phyloP scores from a whole-genome alignment of 1,140 invertebrate species.

The Chelonus insularis region DNA sequence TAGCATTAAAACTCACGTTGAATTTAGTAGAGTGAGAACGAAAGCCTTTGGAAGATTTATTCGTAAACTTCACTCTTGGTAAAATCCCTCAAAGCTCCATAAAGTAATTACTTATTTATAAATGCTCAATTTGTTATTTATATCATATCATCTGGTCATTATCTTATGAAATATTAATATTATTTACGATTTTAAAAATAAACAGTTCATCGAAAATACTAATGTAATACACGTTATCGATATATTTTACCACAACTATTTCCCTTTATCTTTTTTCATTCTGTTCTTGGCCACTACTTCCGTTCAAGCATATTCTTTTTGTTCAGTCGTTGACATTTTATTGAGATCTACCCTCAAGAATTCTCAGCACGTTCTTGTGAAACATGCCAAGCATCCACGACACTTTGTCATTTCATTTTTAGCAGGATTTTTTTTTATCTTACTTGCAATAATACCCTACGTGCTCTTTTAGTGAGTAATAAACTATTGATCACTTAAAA shows the following conservation, averaged over 20 bases:
- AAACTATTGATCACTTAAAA: too few species aligned
- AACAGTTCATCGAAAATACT: neutral
- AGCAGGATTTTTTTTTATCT: conserved; percentile 24
- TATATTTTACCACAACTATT: neutral
- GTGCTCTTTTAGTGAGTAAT: neutral
- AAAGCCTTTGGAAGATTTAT: too few species aligned
- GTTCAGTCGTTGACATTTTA: conserved; percentile 19
- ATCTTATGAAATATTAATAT: too few species aligned
- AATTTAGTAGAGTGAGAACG: too few species aligned
- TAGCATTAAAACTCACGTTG: too few species aligned
- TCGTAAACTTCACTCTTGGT: too few species aligned
- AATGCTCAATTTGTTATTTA: too few species aligned
- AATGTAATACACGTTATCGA: neutral
- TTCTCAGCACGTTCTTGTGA: conserved; percentile 18
- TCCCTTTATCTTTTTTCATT: conserved; percentile 6
- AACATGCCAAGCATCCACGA: conserved; percentile 21
- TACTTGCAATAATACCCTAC: conserved; percentile 22
- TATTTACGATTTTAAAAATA: too few species aligned
- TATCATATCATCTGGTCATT: too few species aligned
- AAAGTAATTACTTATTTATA: too few species aligned
- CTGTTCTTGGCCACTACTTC: neutral
- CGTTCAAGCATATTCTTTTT: neutral
- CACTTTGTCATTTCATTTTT: conserved; percentile 28
- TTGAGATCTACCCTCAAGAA: conserved; percentile 20
- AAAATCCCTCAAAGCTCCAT: too few species aligned